These are phyloP conservation scores for Rhagologus leucostigma DNA, from an alignment of 2,113 vertebrate species.

Conservation along the genomic window DNA sequence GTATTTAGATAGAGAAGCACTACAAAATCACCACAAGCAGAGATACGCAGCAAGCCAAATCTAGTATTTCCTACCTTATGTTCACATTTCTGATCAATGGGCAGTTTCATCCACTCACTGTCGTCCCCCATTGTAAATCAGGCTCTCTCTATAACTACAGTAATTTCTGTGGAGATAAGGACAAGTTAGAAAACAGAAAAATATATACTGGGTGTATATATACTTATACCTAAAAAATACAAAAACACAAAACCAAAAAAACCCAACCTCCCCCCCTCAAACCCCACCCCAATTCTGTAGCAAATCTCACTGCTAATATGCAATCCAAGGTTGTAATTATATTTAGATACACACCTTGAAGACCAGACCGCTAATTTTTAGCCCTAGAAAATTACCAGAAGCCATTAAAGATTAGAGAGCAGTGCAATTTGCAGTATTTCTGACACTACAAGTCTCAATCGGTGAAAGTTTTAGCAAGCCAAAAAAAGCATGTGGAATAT, in stretches of 20 bases:
- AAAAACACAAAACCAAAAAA: neutral
- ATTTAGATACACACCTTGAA: neutral
- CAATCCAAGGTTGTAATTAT: neutral
- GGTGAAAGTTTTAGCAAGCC: neutral
- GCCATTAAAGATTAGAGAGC: neutral
- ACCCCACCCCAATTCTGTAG: neutral
- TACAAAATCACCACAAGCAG: neutral
- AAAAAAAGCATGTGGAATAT: neutral
- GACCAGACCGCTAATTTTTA: neutral
- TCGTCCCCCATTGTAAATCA: constrained; percentile 91
- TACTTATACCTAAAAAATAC: neutral
- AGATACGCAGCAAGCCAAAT: neutral
- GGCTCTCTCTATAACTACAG: constrained; percentile 35
- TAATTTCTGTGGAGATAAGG: constrained; percentile 47
- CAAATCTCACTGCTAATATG: neutral
- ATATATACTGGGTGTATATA: neutral
- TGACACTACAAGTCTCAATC: neutral
- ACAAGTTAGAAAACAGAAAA: neutral
- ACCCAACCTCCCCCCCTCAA: rapidly evolving
- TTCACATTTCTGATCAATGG: constrained; percentile 97
- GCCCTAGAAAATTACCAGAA: neutral
- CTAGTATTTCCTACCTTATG: constrained; percentile 85
- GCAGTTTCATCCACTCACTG: constrained; percentile 97
- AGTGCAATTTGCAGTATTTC: neutral
- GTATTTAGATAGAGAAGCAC: neutral